phyloP scores from a whole-genome alignment of 2,888 invertebrate genomes.

The Drosophila silvestris region DNA sequence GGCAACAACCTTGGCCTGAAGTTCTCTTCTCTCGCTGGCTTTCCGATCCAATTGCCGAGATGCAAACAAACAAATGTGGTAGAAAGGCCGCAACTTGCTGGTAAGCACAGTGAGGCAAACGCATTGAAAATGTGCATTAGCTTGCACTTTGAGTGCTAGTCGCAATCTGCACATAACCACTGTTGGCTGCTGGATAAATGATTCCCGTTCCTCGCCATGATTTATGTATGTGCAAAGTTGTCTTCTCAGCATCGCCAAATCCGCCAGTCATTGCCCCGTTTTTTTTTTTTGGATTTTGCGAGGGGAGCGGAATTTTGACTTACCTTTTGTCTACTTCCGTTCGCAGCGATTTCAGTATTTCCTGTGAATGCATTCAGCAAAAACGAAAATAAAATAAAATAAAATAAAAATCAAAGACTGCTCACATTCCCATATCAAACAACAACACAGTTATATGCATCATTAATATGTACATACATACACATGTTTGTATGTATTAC shows the following conservation, averaged over 20 bases:
- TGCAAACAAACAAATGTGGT: constrained; percentile 59
- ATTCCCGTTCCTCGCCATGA: constrained; percentile 40
- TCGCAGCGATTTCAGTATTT: constrained; percentile 34
- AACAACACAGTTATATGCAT: background rate
- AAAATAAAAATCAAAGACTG: constrained; percentile 13
- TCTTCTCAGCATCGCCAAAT: constrained; percentile 53
- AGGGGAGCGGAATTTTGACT: constrained; percentile 35
- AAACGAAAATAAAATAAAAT: background rate
- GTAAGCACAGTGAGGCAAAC: constrained; percentile 65
- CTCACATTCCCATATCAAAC: constrained; percentile 19
- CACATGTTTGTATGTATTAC: background rate
- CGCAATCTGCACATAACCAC: background rate
- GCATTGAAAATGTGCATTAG: constrained; percentile 30
- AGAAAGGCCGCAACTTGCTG: constrained; percentile 17
- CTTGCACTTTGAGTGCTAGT: background rate
- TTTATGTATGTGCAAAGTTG: constrained; percentile 71
- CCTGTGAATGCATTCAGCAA: constrained; percentile 33
- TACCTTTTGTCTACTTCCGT: constrained; percentile 63
- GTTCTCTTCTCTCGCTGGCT: constrained; percentile 27
- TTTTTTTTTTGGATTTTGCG: constrained; percentile 26
- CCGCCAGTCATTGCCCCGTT: constrained; percentile 75
- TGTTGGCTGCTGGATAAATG: constrained; percentile 9
- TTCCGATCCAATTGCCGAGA: constrained; percentile 34
- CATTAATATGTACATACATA: background rate
- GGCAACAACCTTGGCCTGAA: constrained; percentile 74